Base-by-base conservation (phyloP, 2,888 invertebrate species). In the Glaucopsyche alexis region DNA sequence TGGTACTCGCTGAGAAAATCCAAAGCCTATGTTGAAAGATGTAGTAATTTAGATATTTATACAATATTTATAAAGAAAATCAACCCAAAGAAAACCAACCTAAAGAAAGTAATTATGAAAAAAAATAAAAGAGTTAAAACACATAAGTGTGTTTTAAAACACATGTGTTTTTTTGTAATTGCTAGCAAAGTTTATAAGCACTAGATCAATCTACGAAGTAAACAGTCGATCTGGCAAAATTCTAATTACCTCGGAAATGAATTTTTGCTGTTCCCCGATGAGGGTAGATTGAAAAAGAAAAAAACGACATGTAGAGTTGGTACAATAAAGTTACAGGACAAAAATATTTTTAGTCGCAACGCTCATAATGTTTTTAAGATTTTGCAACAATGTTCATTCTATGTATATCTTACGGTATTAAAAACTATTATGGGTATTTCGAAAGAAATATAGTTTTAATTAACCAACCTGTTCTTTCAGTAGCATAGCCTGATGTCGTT, bases 391-490 rank as follows among this genome's bases (percentile, higher is more conserved):
- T 13, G 7, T 11, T 11, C 11, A 49, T 49, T 49, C 13, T 49
- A 14, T 5, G 13, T 13, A 14, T 49, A 7, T 5, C 42, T 7
- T 5, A 8, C 42, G 7, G 42, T 42, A 8, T 42, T 42, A 42
- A 4, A 42, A 7, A 8, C 3, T 49, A 49, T 13, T 49, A 49
- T 49, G 9, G 13, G 16, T 8, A 16, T 8, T 7, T 52, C n/a
- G 1, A n/a, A 50, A 75, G 73, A 76, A 72, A 77, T 45, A 76
- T 42, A 80, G 73, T 78, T 66, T 74, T 19, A 71, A 55, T 13
- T 65, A 73, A 42, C 94, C 94, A 94, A 98, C 98, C 96, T 98
- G 98, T 93, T 98, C 98, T 93, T 98, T 98, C 80, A 97, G 93
- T 84, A 98, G 94, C 78, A 97, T 96, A 71, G 97, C 96, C 86